Evolutionary conservation across 2,888 invertebrate species (phyloP).

Genomic region (Marasmarcha lunaedactyla): DNA sequence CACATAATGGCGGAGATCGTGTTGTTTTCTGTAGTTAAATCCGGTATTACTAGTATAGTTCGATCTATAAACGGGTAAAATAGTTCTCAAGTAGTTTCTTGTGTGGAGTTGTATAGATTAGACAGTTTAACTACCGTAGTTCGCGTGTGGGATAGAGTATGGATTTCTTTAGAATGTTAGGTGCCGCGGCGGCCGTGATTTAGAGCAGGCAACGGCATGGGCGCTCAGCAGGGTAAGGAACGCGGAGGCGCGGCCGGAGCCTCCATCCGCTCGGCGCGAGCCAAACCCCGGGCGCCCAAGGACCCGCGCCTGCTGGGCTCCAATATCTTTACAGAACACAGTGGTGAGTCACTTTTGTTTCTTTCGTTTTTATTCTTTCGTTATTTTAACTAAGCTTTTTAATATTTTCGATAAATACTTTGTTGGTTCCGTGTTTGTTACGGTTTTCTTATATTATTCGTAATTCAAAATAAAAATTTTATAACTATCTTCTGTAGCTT

Average conservation of each 20-base stretch:
- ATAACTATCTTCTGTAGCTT: too few relatives aligned
- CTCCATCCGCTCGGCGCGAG: slow-evolving; percentile 80
- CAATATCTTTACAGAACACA: slow-evolving; percentile 95
- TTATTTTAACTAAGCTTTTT: background rate
- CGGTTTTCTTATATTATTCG: too few relatives aligned
- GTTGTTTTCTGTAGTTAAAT: background rate
- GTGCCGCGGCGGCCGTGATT: background rate
- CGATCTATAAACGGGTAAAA: background rate
- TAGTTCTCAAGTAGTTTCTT: slow-evolving; percentile 13
- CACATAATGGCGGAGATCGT: slow-evolving; percentile 1
- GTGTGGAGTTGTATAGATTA: background rate
- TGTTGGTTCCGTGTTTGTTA: too few relatives aligned
- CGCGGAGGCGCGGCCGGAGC: slow-evolving; percentile 80
- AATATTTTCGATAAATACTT: background rate
- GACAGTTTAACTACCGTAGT: background rate
- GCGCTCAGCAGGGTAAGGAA: slow-evolving; percentile 95
- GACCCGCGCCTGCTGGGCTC: slow-evolving; percentile 88
- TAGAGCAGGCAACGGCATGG: slow-evolving; percentile 68
- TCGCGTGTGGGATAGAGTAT: background rate
- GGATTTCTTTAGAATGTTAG: background rate
- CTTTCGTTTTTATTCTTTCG: too few relatives aligned
- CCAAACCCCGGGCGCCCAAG: slow-evolving; percentile 81
- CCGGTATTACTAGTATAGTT: background rate
- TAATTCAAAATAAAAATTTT: too few relatives aligned
- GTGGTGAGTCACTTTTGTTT: slow-evolving; percentile 74